Conservation (phyloP, 2,888 invertebrate genomes). For the Gibbula magus region DNA sequence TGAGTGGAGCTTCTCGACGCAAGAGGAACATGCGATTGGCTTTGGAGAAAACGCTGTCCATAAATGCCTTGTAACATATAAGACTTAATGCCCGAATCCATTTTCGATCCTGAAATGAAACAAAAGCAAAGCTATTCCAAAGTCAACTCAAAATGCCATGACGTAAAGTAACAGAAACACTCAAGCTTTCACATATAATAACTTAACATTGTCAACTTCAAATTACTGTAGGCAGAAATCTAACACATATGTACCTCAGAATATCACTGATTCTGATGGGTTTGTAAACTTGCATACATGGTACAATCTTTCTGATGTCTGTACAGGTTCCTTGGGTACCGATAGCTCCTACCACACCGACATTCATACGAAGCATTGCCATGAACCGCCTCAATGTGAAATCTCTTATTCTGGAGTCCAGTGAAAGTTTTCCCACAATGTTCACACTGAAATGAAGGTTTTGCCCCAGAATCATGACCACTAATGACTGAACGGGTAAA, state of each 20-base stretch:
- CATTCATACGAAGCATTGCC: slow-evolving; percentile 1
- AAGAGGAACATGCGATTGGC: background rate
- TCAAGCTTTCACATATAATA: background rate
- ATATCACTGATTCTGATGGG: too few species aligned
- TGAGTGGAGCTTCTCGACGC: background rate
- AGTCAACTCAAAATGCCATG: background rate
- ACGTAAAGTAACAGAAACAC: background rate
- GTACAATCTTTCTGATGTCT: slow-evolving; percentile 11
- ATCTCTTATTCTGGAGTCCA: slow-evolving; percentile 13
- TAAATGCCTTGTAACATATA: background rate
- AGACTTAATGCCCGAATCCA: background rate
- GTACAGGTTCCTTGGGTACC: slow-evolving; percentile 2
- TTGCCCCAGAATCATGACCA: background rate
- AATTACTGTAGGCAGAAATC: too few species aligned
- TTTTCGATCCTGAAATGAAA: slow-evolving; percentile 6
- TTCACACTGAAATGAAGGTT: background rate
- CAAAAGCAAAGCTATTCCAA: slow-evolving; percentile 11
- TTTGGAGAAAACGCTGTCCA: background rate
- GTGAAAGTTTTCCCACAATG: slow-evolving; percentile 20
- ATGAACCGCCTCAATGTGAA: slow-evolving; percentile 14
- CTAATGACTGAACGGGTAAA: background rate
- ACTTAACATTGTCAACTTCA: too few species aligned
- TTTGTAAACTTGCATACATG: too few species aligned
- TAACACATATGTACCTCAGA: too few species aligned
- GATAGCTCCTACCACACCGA: slow-evolving; percentile 1